These are phyloP conservation scores for Oscheius sp. DNA, from an alignment of 2,888 invertebrate species.

Conservation along the genomic window DNA sequence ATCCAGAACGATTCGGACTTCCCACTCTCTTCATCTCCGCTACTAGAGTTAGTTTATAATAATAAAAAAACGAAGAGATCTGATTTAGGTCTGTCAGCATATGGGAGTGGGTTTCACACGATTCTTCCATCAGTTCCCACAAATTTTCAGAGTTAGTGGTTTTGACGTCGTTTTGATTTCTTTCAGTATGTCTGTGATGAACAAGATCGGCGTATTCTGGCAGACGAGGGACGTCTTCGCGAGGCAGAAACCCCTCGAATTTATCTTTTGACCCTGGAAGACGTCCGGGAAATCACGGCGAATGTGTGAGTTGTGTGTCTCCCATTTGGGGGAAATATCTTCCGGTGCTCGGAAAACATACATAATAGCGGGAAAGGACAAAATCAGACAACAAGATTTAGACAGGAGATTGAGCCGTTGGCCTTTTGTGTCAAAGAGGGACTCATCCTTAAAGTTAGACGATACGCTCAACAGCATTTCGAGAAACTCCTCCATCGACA, in stretches of 20 bases:
- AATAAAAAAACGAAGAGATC: background rate
- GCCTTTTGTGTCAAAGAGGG: slow-evolving; percentile 44
- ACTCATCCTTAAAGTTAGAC: slow-evolving; percentile 26
- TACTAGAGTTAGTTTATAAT: slow-evolving; percentile 44
- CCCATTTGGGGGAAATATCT: slow-evolving; percentile 13
- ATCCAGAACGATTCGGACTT: slow-evolving; percentile 57
- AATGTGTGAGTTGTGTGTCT: slow-evolving; percentile 11
- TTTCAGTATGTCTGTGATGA: slow-evolving; percentile 65
- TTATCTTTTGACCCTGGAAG: slow-evolving; percentile 51
- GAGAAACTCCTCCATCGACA: slow-evolving; percentile 41
- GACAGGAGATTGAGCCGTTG: slow-evolving; percentile 41
- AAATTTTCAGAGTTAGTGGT: slow-evolving; percentile 54
- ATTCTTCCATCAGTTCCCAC: slow-evolving; percentile 58
- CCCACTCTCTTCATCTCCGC: slow-evolving; percentile 58
- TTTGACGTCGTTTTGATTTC: no score
- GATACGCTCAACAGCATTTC: slow-evolving; percentile 35
- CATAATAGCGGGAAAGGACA: no score
- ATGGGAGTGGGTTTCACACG: slow-evolving; percentile 5
- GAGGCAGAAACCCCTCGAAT: slow-evolving; percentile 40
- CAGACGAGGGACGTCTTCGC: slow-evolving; percentile 40
- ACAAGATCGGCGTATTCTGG: slow-evolving; percentile 62
- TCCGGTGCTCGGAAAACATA: slow-evolving; percentile 23
- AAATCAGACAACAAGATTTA: no score
- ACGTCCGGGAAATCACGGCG: slow-evolving; percentile 38
- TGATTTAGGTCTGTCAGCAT: slow-evolving; percentile 4